Evolutionary conservation across 2,797 vertebrate genomes (phyloP).

Genomic region (Urophycis tenuis): DNA sequence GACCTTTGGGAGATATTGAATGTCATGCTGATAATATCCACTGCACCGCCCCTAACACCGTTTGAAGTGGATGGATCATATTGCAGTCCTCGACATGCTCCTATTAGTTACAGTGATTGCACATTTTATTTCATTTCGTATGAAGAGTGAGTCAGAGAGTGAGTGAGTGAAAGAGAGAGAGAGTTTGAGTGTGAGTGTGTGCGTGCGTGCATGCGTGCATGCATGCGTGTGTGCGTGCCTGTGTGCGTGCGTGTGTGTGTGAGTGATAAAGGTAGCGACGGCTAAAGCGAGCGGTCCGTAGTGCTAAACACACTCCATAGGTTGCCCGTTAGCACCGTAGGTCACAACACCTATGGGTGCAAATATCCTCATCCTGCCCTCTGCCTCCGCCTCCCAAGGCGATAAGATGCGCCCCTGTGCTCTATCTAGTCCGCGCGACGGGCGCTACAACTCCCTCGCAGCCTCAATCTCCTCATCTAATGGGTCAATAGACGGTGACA

Average conservation of each 20-base stretch:
- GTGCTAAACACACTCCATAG: no score
- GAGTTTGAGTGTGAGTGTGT: no score
- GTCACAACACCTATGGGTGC: conserved; percentile 6
- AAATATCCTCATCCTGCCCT: conserved; percentile 11
- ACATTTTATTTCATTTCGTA: not conserved
- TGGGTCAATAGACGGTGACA: not conserved
- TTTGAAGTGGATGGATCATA: not conserved
- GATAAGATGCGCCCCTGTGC: conserved; percentile 2
- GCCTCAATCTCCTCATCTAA: no score
- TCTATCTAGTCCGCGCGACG: no score
- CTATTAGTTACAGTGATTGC: not conserved
- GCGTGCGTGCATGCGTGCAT: no score
- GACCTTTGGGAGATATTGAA: not conserved
- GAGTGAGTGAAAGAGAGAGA: no score
- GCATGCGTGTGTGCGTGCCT: no score
- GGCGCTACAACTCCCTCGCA: no score
- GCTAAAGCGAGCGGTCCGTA: no score
- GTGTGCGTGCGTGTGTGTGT: no score
- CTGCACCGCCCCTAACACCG: not conserved
- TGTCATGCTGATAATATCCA: conserved; percentile 6
- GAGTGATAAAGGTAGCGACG: no score
- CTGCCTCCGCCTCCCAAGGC: conserved; percentile 24
- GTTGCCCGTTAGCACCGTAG: conserved; percentile 6
- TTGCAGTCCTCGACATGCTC: not conserved
- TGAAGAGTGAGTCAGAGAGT: no score